Base-by-base conservation (phyloP, 2,797 vertebrate genomes). In the Lepidocolaptes lacrymiger region DNA sequence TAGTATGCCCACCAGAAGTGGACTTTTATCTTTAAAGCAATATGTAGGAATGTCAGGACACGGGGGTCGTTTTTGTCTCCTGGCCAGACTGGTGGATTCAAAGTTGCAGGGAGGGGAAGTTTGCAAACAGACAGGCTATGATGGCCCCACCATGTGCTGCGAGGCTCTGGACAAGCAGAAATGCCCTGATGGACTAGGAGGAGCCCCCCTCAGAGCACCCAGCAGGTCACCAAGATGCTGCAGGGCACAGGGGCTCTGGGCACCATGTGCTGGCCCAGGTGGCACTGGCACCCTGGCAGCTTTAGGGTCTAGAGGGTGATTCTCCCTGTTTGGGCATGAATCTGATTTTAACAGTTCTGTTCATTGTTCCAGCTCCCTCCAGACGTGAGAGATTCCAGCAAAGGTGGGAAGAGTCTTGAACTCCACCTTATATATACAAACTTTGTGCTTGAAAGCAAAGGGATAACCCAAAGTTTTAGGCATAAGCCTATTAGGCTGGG, bases 191-290 rank as follows among this genome's bases (percentile, higher is more conserved):
- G 80, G 48, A 22, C 15, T 58, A 5, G 19, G 26, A 46, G 11
- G 2, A 74, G 18, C 7, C 17, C 48, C 3, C 0, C 0, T 0
- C 18, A 0, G 71, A 64, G 34, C 51, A 39, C 3, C 9, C 32
- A 46, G 39, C 20, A 36, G 43, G 14, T 21, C n/a, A 36, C 4
- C 0, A 4, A 54, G 44, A 27, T 75, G 63, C 81, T 5, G 1
- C 69, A 86, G 64, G 36, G 19, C 44, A 39, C 24, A 8, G 39
- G 34, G 27, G 7, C 34, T 27, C 36, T 28, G 51, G 59, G 16
- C 28, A 21, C 22, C 1, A 0, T 12, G 30, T 43, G 61, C 69
- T 68, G 56, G 43, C 18, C 12, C 27, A 30, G 63, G 64, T 28
- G 76, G 30, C 37, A 5, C 64, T 39, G 66, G 37, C 27, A 34